Percentiles rank a stretch among this genome's conserved stretches.
phyloP scores from a whole-genome alignment of 2,888 invertebrate genomes.

The Acleris emargana region DNA sequence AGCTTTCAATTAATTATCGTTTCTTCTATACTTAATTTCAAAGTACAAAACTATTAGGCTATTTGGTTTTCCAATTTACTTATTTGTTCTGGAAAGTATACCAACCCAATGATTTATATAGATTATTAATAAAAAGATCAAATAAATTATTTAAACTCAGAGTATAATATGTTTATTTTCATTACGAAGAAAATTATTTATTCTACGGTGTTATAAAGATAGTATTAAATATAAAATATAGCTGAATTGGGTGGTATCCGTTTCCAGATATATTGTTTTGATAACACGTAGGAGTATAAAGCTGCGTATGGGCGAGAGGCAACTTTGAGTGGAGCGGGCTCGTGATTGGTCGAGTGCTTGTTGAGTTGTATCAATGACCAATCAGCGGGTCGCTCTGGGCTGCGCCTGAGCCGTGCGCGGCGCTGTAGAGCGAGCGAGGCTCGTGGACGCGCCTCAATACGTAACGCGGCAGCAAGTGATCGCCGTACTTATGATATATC shows the following conservation, averaged over 20 bases:
- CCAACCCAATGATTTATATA: conserved; percentile 58
- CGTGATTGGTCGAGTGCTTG: background rate
- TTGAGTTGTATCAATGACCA: conserved; percentile 19
- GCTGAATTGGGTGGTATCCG: conserved; percentile 56
- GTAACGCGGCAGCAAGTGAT: conserved; percentile 50
- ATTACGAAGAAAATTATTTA: conserved; percentile 73
- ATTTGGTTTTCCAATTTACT: conserved; percentile 60
- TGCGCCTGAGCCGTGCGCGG: background rate
- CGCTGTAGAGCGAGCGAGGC: background rate
- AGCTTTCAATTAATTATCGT: conserved; percentile 63
- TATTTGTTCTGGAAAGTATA: conserved; percentile 64
- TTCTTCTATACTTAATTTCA: conserved; percentile 72
- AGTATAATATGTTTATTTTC: conserved; percentile 68
- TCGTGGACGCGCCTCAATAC: conserved; percentile 43
- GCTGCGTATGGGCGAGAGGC: conserved; percentile 2
- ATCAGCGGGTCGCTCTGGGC: conserved; percentile 40
- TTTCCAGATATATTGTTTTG: conserved; percentile 49
- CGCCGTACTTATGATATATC: conserved; percentile 62
- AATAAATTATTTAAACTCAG: conserved; percentile 71
- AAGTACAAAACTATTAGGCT: conserved; percentile 79
- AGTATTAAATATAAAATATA: conserved; percentile 67
- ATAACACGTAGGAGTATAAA: background rate
- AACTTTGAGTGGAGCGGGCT: background rate
- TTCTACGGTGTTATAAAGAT: conserved; percentile 59
- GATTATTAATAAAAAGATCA: conserved; percentile 64